These are phyloP conservation scores for Spodoptera littoralis DNA, from an alignment of 2,888 invertebrate species.

Conservation along the genomic window DNA sequence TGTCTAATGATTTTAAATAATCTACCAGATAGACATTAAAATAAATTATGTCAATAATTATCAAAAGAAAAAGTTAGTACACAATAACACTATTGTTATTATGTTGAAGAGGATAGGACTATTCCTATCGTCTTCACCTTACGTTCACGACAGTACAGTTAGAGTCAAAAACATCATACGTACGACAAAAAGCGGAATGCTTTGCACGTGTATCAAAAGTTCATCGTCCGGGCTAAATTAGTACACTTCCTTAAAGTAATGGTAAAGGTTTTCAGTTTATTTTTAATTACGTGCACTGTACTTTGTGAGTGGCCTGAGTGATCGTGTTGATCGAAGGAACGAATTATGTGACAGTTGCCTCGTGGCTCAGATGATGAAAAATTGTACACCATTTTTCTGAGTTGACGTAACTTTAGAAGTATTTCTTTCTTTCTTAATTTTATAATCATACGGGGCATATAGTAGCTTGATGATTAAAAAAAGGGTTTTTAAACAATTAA, in stretches of 20 bases:
- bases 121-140: too few relatives aligned
- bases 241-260: conserved; percentile 74
- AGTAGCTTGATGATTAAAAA: too few relatives aligned
- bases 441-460: too few relatives aligned
- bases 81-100: too few relatives aligned
- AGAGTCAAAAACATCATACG: conserved; percentile 36
- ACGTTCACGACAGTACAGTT: conserved; percentile 33
- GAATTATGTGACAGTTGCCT: conserved; percentile 42
- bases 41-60: too few relatives aligned
- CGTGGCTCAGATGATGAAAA: neutral
- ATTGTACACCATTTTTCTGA: neutral
- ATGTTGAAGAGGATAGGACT: too few relatives aligned
- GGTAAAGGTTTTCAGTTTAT: conserved; percentile 65
- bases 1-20: too few relatives aligned
- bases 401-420: neutral
- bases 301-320: conserved; percentile 57
- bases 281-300: conserved; percentile 59
- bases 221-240: conserved; percentile 81
- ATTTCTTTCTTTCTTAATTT: too few relatives aligned
- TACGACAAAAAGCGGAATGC: conserved; percentile 55
- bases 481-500: too few relatives aligned
- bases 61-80: too few relatives aligned
- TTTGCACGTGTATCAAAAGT: conserved; percentile 75
- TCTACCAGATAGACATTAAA: too few relatives aligned
- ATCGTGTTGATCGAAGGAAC: conserved; percentile 42